Evolutionary conservation across 2,113 vertebrate genomes (phyloP).

Genomic region (Abramis brama): DNA sequence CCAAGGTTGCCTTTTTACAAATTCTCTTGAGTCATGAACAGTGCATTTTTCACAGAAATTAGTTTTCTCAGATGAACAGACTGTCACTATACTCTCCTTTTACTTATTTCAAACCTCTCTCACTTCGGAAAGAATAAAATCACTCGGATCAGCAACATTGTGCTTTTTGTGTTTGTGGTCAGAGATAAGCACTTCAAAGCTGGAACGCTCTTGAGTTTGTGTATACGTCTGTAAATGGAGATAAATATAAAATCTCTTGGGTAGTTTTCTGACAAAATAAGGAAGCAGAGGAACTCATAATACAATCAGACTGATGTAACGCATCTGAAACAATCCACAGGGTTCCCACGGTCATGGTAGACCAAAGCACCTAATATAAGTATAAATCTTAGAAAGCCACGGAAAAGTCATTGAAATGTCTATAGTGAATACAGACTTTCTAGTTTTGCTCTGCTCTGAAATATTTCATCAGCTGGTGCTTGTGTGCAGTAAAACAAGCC

Average conservation of each 20-base stretch:
- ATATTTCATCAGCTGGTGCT: not conserved
- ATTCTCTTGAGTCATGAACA: not conserved
- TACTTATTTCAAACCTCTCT: conserved; percentile 15
- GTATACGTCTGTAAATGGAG: not conserved
- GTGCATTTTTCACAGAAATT: not conserved
- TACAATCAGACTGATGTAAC: conserved; percentile 14
- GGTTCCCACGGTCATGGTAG: not conserved
- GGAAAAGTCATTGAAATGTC: not conserved
- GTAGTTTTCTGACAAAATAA: conserved; percentile 19
- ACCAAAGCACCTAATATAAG: conserved; percentile 11
- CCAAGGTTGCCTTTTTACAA: not conserved
- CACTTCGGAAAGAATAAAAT: conserved; percentile 21
- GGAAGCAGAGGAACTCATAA: not conserved
- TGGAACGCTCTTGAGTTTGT: conserved; percentile 26
- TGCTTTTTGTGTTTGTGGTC: conserved; percentile 42
- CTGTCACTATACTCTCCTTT: not conserved
- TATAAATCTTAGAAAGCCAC: not conserved
- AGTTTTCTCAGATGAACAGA: conserved; percentile 8
- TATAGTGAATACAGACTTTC: conserved; percentile 3
- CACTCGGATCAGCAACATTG: not conserved
- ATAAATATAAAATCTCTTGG: not conserved
- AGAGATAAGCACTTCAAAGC: conserved; percentile 52
- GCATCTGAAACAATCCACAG: conserved; percentile 2
- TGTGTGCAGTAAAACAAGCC: not conserved
- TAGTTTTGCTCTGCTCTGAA: not conserved